Percentiles rank a stretch among this genome's conserved stretches.
These are phyloP conservation scores for Lycaena phlaeas DNA, from an alignment of 2,888 invertebrate species.

Conservation along the genomic window DNA sequence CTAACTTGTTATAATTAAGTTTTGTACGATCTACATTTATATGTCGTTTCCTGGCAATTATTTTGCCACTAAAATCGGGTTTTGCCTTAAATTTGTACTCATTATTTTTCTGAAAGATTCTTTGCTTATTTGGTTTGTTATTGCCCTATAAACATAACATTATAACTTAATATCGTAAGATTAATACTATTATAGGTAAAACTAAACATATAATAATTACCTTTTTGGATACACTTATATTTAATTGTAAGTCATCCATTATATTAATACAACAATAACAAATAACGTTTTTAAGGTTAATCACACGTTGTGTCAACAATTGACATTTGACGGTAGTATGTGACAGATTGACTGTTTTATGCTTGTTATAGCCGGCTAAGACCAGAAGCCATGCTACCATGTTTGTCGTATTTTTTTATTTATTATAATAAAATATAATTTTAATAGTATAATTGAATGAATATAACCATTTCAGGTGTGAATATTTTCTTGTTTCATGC, in stretches of 20 bases:
- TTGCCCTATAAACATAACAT: slow-evolving; percentile 18
- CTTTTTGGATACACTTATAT: neutral
- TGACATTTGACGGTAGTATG: neutral
- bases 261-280: neutral
- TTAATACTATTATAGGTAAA: no score
- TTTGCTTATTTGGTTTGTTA: slow-evolving; percentile 12
- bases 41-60: slow-evolving; percentile 58
- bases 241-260: neutral
- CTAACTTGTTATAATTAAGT: slow-evolving; percentile 25
- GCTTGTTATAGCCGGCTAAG: no score
- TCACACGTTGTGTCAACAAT: neutral
- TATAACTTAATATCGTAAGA: no score
- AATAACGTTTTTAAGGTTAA: slow-evolving; percentile 9
- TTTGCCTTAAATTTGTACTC: slow-evolving; percentile 60
- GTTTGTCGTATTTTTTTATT: no score
- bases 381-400: no score
- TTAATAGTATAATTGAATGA: no score
- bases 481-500: no score
- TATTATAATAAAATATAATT: no score
- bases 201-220: neutral
- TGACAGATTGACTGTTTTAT: no score
- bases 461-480: no score
- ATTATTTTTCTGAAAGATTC: slow-evolving; percentile 29
- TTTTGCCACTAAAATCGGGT: slow-evolving; percentile 53
- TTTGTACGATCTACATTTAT: slow-evolving; percentile 30